Evolutionary conservation across 2,797 vertebrate genomes (phyloP).

Genomic region (Cirrhinus molitorella): DNA sequence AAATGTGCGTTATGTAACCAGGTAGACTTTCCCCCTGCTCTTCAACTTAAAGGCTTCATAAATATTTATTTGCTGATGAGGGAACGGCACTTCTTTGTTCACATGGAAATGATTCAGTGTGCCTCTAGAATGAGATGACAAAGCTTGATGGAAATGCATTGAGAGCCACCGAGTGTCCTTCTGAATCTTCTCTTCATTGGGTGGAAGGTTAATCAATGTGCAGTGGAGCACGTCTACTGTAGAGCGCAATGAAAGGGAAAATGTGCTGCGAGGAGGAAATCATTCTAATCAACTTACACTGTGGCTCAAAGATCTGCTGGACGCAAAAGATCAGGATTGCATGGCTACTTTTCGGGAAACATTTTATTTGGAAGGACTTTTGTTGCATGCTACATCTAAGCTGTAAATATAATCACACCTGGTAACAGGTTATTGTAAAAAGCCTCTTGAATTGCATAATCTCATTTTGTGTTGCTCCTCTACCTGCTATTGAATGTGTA

Average conservation of each 20-base stretch:
- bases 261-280: conserved; percentile 43
- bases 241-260: conserved; percentile 44
- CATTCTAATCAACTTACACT: conserved; percentile 41
- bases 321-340: not conserved
- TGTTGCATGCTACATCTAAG: not conserved
- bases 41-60: conserved; percentile 53
- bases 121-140: conserved; percentile 40
- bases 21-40: conserved; percentile 32
- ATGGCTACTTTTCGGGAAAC: not conserved
- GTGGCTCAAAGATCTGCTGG: not conserved
- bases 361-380: not conserved
- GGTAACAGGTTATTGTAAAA: not conserved
- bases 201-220: conserved; percentile 63
- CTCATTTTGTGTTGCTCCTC: not conserved
- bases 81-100: conserved; percentile 44
- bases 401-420: not conserved
- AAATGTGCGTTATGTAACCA: conserved; percentile 47
- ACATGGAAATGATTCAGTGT: conserved; percentile 49
- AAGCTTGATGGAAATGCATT: conserved; percentile 49
- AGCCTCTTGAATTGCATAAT: no score
- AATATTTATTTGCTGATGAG: conserved; percentile 60
- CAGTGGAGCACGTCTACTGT: conserved; percentile 56
- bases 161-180: conserved; percentile 47
- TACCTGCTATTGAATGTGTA: no score
- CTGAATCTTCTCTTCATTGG: conserved; percentile 49